Base-by-base conservation (phyloP, 2,797 vertebrate species). In the Erethizon dorsatum region DNA sequence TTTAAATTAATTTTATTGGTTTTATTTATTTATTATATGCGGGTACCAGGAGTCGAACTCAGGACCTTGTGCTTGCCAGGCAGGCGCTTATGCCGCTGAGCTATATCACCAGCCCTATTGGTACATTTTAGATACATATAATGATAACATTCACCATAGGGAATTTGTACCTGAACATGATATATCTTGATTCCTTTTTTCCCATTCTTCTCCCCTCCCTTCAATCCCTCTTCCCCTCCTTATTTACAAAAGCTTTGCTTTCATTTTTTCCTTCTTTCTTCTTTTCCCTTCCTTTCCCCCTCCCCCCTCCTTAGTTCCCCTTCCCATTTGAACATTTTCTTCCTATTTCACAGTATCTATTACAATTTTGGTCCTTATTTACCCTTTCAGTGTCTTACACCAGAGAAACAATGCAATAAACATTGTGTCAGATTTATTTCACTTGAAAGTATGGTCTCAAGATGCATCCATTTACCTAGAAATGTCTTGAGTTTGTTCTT, bases 1-100 rank as follows among this genome's bases (percentile, higher is more conserved):
- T 75, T 75, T 14, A 41, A 71, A 96, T 84, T 95, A 82, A 97
- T 77, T 94, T 86, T 84, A 75, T 15, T 28, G 12, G 24, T 45
- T 41, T 41, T 41, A 41, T 41, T 41, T 41, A 41, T 41, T 41
- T 41, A 41, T 41, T 41, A 41, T 41, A 41, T 41, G 37, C 37
- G 2, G 37, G 37, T 41, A 41, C 37, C 37, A 41, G 37, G 37
- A 41, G 37, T 41, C 37, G 37, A 41, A 41, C 37, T 41, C 37
- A 41, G 37, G 37, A 41, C 37, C 37, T 41, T 41, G 37, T 41
- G 37, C 37, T 41, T 41, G 37, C 37, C 37, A 41, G 37, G 37
- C 37, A 41, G 37, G 37, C 37, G 37, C 37, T 41, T 41, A 41
- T 41, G 37, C 37, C 37, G 37, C 37, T 41, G 37, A 41, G 37